phyloP scores from a whole-genome alignment of 2,888 invertebrate species.

The Leucoptera coffeella region DNA sequence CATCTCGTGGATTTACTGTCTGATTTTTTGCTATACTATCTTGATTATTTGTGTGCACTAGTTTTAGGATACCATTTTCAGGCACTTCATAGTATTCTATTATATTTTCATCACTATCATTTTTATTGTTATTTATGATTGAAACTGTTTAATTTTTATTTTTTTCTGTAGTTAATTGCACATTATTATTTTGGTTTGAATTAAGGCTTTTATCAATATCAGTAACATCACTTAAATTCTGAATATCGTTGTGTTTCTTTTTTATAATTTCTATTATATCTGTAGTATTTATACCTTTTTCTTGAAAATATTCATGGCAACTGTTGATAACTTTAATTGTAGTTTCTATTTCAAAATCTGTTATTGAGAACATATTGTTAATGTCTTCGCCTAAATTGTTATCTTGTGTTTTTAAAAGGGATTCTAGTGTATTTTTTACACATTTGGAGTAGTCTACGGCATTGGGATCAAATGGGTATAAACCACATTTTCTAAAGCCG shows the following conservation, averaged over 20 bases:
- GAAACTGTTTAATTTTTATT: too few relatives aligned
- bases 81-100: too few relatives aligned
- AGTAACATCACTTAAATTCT: too few relatives aligned
- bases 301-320: not conserved
- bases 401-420: not conserved
- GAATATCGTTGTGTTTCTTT: conserved; percentile 1
- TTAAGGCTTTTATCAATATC: not conserved
- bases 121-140: too few relatives aligned
- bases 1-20: too few relatives aligned
- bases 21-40: too few relatives aligned
- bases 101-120: too few relatives aligned
- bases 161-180: not conserved
- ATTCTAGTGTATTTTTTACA: not conserved
- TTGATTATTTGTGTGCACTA: too few relatives aligned
- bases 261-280: not conserved
- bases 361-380: not conserved
- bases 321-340: not conserved
- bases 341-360: not conserved
- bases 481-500: conserved; percentile 3
- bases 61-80: too few relatives aligned
- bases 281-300: not conserved
- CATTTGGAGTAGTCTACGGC: conserved; percentile 4
- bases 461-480: conserved; percentile 4
- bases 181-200: not conserved
- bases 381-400: too few relatives aligned